A percentile compares a stretch with the other conserved stretches of the same genome.
Conservation (phyloP, 2,113 vertebrate genomes). For the Dipodomys merriami region DNA sequence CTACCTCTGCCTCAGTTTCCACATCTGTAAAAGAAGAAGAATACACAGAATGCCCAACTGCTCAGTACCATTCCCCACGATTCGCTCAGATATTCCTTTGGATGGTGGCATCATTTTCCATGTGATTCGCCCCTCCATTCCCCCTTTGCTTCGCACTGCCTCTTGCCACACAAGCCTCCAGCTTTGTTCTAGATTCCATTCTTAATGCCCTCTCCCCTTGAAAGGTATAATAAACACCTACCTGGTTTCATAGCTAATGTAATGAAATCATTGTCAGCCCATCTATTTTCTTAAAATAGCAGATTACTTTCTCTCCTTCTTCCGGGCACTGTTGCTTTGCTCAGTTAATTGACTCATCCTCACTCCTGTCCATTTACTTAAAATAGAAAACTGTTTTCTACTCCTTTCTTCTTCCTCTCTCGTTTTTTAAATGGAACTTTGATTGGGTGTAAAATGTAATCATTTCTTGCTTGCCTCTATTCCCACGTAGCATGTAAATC, state of each 20-base stretch:
- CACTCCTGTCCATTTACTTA: conserved; percentile 53
- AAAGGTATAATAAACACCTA: neutral
- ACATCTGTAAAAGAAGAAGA: neutral
- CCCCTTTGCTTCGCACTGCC: neutral
- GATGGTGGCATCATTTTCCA: neutral
- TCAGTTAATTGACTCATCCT: conserved; percentile 63
- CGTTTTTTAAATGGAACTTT: conserved; percentile 24
- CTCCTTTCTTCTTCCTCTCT: conserved; percentile 5
- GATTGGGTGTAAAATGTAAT: neutral
- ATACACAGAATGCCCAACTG: neutral
- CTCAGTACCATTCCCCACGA: neutral
- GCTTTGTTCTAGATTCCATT: conserved; percentile 10
- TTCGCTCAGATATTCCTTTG: neutral
- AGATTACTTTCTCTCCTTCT: conserved; percentile 57
- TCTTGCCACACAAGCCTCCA: neutral
- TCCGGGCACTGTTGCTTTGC: conserved; percentile 61
- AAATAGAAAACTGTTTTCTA: conserved; percentile 64
- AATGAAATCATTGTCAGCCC: conserved; percentile 50
- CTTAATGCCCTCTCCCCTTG: neutral
- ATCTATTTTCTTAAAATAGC: conserved; percentile 68
- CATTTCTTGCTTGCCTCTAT: conserved; percentile 20
- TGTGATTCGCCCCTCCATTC: neutral
- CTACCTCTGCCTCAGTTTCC: neutral
- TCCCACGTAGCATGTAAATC: neutral
- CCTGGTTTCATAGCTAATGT: conserved; percentile 38